Base-by-base conservation (phyloP, 2,797 vertebrate genomes). In the Fistularia commersonii region DNA sequence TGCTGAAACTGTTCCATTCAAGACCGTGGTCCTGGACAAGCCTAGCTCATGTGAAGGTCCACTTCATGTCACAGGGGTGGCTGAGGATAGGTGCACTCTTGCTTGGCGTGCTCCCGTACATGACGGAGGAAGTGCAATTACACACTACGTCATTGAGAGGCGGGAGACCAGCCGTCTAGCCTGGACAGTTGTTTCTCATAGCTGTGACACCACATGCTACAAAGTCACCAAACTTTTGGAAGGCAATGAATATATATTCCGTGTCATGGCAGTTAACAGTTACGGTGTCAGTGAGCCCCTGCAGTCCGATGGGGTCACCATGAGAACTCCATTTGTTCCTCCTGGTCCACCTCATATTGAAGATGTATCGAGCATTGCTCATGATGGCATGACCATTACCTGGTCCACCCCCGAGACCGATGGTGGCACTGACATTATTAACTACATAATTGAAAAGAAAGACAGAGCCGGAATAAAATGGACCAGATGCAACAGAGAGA, bases 161-260 rank as follows among this genome's bases (percentile, higher is more conserved):
- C 92, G 95, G 85, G 96, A 99, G 88, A 97, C 97, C 8, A 98
- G 95, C 69, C 93, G 95, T 44, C 89, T 99, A 56, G 94, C 97
- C 39, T 99, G 97, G 97, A 97, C 93, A 72, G 69, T 98, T 79
- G 95, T 98, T 74, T 87, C 91, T 60, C 86, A 87, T 72, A 92
- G 90, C 23, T 93, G 95, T 82, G 80, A 91, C 49, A 90, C 87
- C 50, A 93, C 93, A 75, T 89, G 89, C 71, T 85, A 93, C 66
- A 98, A 96, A 91, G 91, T 98, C 77, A 95, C 93, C 72, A 99
- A 98, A 82, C 89, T 99, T 65, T 83, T 99, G 58, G 96, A 98
- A 89, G 93, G 94, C 54, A 96, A 98, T 74, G 96, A 99, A 61
- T 99, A 99, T 39, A 76, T 95, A 60, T 99, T 99, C 93, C 93